phyloP scores from a whole-genome alignment of 2,888 invertebrate species.

The Ashinkailepas kermadecensis region DNA sequence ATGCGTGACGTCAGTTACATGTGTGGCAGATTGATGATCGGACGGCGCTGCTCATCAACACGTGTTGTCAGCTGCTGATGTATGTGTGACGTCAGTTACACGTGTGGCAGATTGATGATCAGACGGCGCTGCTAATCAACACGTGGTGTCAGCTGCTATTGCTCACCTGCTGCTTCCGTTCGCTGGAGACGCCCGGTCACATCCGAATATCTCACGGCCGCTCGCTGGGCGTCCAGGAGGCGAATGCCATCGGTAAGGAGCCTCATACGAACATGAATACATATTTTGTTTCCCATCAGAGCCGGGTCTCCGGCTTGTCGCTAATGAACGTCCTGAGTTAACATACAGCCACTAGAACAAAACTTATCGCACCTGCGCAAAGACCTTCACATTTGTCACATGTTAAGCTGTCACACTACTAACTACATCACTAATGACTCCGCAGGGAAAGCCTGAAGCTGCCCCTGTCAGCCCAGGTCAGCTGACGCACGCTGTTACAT shows the following conservation, averaged over 20 bases:
- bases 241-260: constrained; percentile 60
- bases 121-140: constrained; percentile 91
- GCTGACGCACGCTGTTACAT: too few relatives aligned
- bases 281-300: too few relatives aligned
- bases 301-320: too few relatives aligned
- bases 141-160: constrained; percentile 92
- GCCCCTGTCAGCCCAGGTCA: too few relatives aligned
- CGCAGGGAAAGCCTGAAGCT: too few relatives aligned
- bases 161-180: constrained; percentile 89
- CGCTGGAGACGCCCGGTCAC: constrained; percentile 81
- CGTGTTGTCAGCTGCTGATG: constrained; percentile 89
- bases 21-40: constrained; percentile 84
- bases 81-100: constrained; percentile 37
- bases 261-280: constrained; percentile 33
- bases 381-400: too few relatives aligned
- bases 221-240: constrained; percentile 57
- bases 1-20: too few relatives aligned
- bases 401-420: too few relatives aligned
- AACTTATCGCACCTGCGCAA: too few relatives aligned
- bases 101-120: constrained; percentile 64
- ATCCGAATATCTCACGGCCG: constrained; percentile 50
- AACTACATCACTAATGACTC: too few relatives aligned
- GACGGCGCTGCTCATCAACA: constrained; percentile 90
- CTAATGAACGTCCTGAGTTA: too few relatives aligned
- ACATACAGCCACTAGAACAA: too few relatives aligned